Evolutionary conservation across 2,888 invertebrate genomes (phyloP).

Genomic region (Hirtodrosophila confusa): DNA sequence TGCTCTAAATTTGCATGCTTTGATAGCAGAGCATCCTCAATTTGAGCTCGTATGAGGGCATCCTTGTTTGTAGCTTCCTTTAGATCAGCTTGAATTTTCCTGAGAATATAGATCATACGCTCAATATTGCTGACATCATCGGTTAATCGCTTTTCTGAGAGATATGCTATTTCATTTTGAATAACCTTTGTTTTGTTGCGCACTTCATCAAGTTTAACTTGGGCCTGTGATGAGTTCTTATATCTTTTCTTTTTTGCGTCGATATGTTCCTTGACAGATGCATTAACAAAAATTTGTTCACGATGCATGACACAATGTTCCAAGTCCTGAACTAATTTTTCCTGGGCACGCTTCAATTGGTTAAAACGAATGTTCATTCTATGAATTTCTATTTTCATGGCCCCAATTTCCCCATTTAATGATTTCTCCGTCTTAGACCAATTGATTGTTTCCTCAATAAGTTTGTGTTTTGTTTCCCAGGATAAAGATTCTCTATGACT

Average conservation of each 20-base stretch:
- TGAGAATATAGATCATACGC: slow-evolving; percentile 63
- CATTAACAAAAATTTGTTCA: slow-evolving; percentile 87
- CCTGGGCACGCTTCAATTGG: slow-evolving; percentile 82
- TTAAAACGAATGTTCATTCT: slow-evolving; percentile 89
- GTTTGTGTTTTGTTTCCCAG: slow-evolving; percentile 92
- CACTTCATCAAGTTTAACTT: slow-evolving; percentile 86
- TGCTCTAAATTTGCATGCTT: slow-evolving; percentile 78
- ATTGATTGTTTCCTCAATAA: slow-evolving; percentile 89
- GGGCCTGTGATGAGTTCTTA: slow-evolving; percentile 85
- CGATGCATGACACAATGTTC: slow-evolving; percentile 88
- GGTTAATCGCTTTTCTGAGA: slow-evolving; percentile 71
- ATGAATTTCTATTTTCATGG: slow-evolving; percentile 92
- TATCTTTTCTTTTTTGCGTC: slow-evolving; percentile 84
- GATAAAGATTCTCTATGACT: slow-evolving; percentile 89
- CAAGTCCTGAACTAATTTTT: slow-evolving; percentile 86
- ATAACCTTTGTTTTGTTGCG: slow-evolving; percentile 86
- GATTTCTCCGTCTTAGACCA: slow-evolving; percentile 88
- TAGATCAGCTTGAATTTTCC: slow-evolving; percentile 68
- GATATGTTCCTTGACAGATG: slow-evolving; percentile 86
- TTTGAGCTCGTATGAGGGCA: slow-evolving; percentile 78
- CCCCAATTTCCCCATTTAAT: slow-evolving; percentile 89
- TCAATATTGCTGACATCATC: slow-evolving; percentile 70
- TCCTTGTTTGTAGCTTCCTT: slow-evolving; percentile 73
- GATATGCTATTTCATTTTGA: slow-evolving; percentile 79
- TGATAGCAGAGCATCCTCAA: slow-evolving; percentile 82